Conservation (phyloP, 2,888 invertebrate genomes). For the Masnerella sp. region DNA sequence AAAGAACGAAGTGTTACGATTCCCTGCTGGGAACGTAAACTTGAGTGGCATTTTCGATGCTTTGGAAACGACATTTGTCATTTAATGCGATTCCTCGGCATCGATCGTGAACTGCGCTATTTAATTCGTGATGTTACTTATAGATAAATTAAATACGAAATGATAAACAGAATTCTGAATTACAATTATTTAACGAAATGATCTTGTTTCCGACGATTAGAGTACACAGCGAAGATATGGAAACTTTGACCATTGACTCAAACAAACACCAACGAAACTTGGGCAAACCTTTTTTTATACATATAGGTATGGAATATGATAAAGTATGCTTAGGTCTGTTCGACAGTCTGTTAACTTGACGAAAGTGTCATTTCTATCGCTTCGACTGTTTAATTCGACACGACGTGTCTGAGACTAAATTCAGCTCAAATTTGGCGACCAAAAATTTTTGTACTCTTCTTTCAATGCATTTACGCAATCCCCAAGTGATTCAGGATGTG, state of each 20-base stretch:
- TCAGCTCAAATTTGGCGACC: constrained; percentile 38
- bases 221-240: constrained; percentile 48
- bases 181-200: constrained; percentile 67
- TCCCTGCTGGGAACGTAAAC: constrained; percentile 58
- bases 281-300: constrained; percentile 45
- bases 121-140: constrained; percentile 64
- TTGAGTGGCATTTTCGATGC: constrained; percentile 63
- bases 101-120: constrained; percentile 64
- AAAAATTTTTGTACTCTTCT: constrained; percentile 40
- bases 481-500: constrained; percentile 28
- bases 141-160: constrained; percentile 4
- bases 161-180: no score
- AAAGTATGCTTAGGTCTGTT: constrained; percentile 49
- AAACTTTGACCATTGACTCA: constrained; percentile 49
- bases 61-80: constrained; percentile 62
- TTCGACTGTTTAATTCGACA: constrained; percentile 37
- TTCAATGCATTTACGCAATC: constrained; percentile 36
- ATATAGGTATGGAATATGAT: constrained; percentile 29
- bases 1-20: constrained; percentile 36
- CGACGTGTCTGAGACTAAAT: constrained; percentile 16
- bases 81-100: constrained; percentile 52
- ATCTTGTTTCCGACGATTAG: constrained; percentile 62
- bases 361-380: constrained; percentile 33
- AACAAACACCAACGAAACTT: constrained; percentile 54
- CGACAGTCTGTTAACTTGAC: constrained; percentile 45